These are phyloP conservation scores for Brachionus rubens DNA, from an alignment of 1,140 invertebrate species.

Conservation along the genomic window DNA sequence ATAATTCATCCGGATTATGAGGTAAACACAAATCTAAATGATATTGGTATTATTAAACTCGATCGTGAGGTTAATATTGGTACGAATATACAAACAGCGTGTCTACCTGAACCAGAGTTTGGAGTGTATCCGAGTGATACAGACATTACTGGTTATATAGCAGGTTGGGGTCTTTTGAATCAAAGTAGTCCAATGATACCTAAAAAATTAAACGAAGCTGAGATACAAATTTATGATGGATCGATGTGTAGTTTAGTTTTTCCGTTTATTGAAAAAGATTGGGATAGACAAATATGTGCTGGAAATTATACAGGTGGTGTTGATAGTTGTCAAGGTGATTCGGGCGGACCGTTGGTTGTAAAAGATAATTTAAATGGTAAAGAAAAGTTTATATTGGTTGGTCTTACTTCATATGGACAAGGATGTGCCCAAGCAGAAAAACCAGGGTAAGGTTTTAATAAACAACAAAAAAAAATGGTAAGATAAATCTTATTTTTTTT, in stretches of 20 bases:
- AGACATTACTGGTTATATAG: not conserved
- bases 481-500: not conserved
- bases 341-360: conserved; percentile 22
- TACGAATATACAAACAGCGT: conserved; percentile 3
- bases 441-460: conserved; percentile 33
- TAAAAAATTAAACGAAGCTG: not conserved
- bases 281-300: conserved; percentile 41
- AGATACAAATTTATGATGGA: not conserved
- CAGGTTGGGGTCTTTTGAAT: conserved; percentile 12
- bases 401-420: conserved; percentile 7
- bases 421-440: not conserved
- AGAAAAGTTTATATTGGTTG: conserved; percentile 3
- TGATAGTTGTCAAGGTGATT: conserved; percentile 44
- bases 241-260: not conserved
- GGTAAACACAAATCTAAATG: not conserved
- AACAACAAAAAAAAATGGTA: too few species aligned
- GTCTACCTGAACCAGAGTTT: not conserved
- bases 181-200: not conserved
- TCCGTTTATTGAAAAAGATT: not conserved
- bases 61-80: not conserved
- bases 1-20: not conserved
- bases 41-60: conserved; percentile 18
- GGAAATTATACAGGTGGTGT: not conserved
- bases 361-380: not conserved
- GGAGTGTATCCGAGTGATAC: not conserved